Conservation (phyloP, 2,113 vertebrate species). For the Corythoichthys haematopterus region DNA sequence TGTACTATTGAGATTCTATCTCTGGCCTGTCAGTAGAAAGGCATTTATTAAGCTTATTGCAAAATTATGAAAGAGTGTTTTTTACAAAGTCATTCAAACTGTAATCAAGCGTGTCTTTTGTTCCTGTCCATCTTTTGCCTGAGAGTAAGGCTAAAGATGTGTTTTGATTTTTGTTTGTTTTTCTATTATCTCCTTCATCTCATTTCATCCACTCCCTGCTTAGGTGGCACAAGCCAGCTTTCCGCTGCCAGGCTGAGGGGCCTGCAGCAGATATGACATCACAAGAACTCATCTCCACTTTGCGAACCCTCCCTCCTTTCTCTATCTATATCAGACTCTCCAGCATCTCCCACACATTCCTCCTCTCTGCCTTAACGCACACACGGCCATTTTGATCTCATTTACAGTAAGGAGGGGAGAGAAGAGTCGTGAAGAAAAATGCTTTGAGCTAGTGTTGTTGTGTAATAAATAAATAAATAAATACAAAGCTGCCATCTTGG, state of each 20-base stretch:
- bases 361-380: conserved; percentile 54
- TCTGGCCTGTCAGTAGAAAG: neutral
- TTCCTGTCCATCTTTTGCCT: neutral
- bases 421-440: conserved; percentile 12
- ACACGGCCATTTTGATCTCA: conserved; percentile 68
- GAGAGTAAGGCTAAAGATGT: conserved; percentile 27
- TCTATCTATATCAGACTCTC: conserved; percentile 41
- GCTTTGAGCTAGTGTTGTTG: conserved; percentile 46
- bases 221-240: conserved; percentile 58
- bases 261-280: conserved; percentile 70
- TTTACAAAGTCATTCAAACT: conserved; percentile 2
- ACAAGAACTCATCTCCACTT: conserved; percentile 37
- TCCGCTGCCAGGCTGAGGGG: conserved; percentile 51
- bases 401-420: conserved; percentile 44
- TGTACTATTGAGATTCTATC: neutral
- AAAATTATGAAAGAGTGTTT: neutral
- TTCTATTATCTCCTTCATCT: conserved; percentile 10
- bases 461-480: conserved; percentile 63
- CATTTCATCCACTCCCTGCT: conserved; percentile 11
- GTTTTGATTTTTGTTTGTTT: conserved; percentile 26
- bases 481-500: conserved; percentile 68
- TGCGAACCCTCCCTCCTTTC: conserved; percentile 8
- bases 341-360: conserved; percentile 68
- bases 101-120: neutral
- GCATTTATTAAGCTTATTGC: neutral